Evolutionary conservation across 2,113 vertebrate genomes (phyloP).

Genomic region (Aplodontia rufa): DNA sequence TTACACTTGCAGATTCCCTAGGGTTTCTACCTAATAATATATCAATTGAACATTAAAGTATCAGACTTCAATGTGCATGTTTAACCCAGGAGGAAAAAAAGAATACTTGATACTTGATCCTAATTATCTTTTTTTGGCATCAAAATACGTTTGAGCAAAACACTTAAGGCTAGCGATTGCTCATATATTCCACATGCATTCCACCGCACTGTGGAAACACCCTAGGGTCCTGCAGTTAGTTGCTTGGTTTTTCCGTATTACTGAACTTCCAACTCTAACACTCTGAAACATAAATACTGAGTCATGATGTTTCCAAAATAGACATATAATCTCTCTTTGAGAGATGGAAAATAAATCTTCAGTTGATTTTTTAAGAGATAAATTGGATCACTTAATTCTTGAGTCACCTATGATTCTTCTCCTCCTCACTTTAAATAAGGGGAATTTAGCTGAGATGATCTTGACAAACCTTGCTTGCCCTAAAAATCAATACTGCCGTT

Average conservation of each 20-base stretch:
- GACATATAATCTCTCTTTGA: neutral
- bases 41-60: neutral
- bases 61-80: neutral
- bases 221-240: neutral
- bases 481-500: constrained; percentile 5
- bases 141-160: neutral
- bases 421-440: neutral
- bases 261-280: neutral
- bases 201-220: neutral
- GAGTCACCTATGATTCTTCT: neutral
- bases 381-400: neutral
- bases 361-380: neutral
- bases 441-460: neutral
- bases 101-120: neutral
- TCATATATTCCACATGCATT: neutral
- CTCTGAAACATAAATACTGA: neutral
- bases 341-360: neutral
- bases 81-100: neutral
- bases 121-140: constrained; percentile 7
- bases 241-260: neutral
- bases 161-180: neutral
- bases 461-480: neutral
- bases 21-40: neutral
- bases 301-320: neutral
- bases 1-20: neutral